A percentile compares a stretch with the other conserved stretches of the same genome.
Evolutionary conservation across 1,140 invertebrate genomes (phyloP).

Genomic region (Drosophila albomicans): DNA sequence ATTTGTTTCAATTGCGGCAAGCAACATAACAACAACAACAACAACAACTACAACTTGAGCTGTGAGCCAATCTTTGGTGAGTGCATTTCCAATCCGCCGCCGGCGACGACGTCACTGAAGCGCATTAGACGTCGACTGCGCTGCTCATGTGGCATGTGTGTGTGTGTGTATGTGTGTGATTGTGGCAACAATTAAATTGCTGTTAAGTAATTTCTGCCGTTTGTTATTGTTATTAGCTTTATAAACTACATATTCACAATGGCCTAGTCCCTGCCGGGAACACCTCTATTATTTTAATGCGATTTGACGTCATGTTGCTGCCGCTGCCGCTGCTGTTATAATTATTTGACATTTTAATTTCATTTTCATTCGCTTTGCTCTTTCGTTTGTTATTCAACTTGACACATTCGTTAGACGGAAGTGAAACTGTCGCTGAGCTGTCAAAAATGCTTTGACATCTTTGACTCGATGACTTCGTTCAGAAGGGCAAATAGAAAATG

Average conservation of each 20-base stretch:
- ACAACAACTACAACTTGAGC: constrained; percentile 22
- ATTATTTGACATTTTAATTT: constrained; percentile 39
- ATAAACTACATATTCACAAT: constrained; percentile 37
- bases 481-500: constrained; percentile 18
- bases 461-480: constrained; percentile 1
- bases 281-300: constrained; percentile 37
- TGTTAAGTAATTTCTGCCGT: constrained; percentile 71
- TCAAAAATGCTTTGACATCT: constrained; percentile 10
- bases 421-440: constrained; percentile 25
- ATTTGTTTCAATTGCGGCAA: constrained; percentile 73
- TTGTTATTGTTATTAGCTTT: constrained; percentile 60
- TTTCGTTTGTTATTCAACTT: constrained; percentile 46
- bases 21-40: constrained; percentile 48
- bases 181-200: constrained; percentile 75
- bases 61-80: constrained; percentile 49
- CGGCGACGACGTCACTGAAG: constrained; percentile 66
- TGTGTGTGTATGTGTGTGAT: constrained; percentile 26
- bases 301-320: constrained; percentile 13
- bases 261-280: constrained; percentile 47
- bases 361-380: constrained; percentile 33
- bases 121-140: constrained; percentile 55
- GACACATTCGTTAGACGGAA: constrained; percentile 42
- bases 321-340: constrained; percentile 7
- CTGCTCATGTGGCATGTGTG: constrained; percentile 10
- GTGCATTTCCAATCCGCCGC: constrained; percentile 56